Conservation (phyloP, 2,113 vertebrate genomes). For the Callocephalon fimbriatum region DNA sequence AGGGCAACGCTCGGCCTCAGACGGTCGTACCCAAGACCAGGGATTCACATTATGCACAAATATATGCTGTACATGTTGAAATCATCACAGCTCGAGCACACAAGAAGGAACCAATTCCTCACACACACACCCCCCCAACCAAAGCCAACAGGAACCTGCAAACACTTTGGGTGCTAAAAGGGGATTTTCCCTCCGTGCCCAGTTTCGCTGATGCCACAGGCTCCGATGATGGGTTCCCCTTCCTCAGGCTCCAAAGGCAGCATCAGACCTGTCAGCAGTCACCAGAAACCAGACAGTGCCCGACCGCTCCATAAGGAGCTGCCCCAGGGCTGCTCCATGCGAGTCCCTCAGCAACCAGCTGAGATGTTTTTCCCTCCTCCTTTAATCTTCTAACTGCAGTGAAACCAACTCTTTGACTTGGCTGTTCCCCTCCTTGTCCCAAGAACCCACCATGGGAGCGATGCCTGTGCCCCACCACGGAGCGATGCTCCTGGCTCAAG, state of each 20-base stretch:
- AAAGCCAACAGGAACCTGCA: background rate
- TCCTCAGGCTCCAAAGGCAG: background rate
- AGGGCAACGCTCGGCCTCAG: background rate
- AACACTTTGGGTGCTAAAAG: accelerated
- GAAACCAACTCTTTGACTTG: accelerated
- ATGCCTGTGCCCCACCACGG: accelerated
- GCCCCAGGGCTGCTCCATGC: background rate
- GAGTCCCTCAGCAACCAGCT: background rate
- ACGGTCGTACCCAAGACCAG: accelerated
- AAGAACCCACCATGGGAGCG: accelerated
- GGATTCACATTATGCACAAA: background rate
- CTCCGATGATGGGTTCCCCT: background rate
- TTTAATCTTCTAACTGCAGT: accelerated
- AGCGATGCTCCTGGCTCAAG: accelerated
- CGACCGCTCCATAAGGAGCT: background rate
- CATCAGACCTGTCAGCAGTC: accelerated
- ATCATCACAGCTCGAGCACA: background rate
- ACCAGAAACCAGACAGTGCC: background rate
- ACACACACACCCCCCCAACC: accelerated
- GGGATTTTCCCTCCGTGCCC: background rate
- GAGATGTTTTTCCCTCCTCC: background rate
- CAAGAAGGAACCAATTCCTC: background rate
- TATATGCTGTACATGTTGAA: accelerated
- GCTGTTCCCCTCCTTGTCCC: background rate
- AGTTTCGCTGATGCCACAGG: accelerated